These are phyloP conservation scores for Ophiothrix spiculata DNA, from an alignment of 35 echinoderm and acorn worm genomes.

Conservation along the genomic window DNA sequence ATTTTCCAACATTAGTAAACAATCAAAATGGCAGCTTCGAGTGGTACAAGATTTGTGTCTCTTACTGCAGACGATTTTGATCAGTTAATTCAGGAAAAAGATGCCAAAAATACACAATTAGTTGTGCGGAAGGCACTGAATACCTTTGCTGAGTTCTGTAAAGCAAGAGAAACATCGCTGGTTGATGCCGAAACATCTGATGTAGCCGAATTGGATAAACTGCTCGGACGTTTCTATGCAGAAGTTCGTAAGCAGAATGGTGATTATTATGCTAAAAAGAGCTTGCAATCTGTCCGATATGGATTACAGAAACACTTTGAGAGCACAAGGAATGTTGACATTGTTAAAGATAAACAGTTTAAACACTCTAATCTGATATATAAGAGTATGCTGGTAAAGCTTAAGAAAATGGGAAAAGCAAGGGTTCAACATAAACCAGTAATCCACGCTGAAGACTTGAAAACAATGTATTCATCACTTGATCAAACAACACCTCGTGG, in stretches of 20 bases:
- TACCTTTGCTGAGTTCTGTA: background rate
- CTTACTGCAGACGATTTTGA: too few relatives aligned
- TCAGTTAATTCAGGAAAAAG: too few relatives aligned
- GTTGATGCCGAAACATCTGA: background rate
- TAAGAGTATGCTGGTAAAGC: background rate
- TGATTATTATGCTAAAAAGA: conserved; percentile 31
- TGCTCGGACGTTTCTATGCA: background rate
- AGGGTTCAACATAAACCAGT: background rate
- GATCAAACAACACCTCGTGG: background rate
- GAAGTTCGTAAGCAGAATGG: background rate
- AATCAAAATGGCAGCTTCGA: too few relatives aligned
- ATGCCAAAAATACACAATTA: background rate
- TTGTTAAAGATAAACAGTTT: background rate
- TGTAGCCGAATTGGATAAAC: background rate
- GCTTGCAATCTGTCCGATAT: background rate
- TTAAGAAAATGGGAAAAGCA: background rate
- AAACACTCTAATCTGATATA: background rate
- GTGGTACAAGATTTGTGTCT: too few relatives aligned
- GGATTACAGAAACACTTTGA: conserved; percentile 29
- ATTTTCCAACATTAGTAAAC: too few relatives aligned
- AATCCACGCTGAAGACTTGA: too few relatives aligned
- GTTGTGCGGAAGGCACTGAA: background rate
- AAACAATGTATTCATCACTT: background rate
- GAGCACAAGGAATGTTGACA: background rate
- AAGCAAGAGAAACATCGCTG: background rate